Evolutionary conservation across 2,113 vertebrate species (phyloP).

Genomic region (Lagenorhynchus albirostris): DNA sequence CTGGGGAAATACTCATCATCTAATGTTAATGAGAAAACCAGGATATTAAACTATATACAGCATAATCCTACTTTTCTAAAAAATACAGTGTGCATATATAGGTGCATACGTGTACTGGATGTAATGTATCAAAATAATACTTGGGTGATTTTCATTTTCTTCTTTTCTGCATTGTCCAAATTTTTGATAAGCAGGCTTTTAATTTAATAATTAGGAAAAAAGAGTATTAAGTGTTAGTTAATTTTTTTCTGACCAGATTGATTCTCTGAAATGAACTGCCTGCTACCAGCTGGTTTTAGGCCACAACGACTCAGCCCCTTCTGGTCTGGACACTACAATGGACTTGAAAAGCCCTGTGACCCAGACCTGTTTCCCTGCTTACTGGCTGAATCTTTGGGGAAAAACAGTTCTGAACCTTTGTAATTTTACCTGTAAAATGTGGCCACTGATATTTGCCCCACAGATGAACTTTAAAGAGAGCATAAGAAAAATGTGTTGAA

Average conservation of each 20-base stretch:
- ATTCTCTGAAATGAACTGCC: conserved; percentile 7
- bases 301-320: background rate
- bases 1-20: background rate
- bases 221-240: background rate
- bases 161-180: background rate
- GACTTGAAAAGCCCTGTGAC: background rate
- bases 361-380: background rate
- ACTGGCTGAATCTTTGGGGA: background rate
- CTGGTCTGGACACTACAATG: background rate
- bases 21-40: conserved; percentile 4
- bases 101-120: background rate
- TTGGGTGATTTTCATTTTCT: background rate
- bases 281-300: background rate
- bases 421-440: background rate
- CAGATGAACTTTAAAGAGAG: background rate
- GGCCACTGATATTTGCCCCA: background rate
- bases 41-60: background rate
- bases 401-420: background rate
- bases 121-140: background rate
- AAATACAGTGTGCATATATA: background rate
- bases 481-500: background rate
- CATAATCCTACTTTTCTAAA: background rate
- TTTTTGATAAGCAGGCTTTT: background rate
- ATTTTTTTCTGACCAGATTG: background rate
- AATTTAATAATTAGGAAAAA: background rate